phyloP scores from a whole-genome alignment of 2,888 invertebrate genomes.

The Torymus auratus region DNA sequence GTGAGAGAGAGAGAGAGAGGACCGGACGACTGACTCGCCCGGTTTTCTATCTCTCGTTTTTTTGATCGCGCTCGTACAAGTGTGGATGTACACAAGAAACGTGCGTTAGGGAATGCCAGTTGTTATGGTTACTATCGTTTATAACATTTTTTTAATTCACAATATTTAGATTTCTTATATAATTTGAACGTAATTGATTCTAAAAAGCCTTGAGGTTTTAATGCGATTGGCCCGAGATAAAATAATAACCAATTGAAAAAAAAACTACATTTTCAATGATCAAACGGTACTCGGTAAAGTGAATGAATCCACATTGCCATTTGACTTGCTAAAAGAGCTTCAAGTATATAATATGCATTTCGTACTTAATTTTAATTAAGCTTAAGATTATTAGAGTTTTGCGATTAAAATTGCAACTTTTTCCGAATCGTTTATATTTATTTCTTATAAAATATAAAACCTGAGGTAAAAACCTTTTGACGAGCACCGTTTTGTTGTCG shows the following conservation, averaged over 20 bases:
- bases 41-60: slow-evolving; percentile 23
- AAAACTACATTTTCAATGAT: slow-evolving; percentile 35
- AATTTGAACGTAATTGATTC: slow-evolving; percentile 49
- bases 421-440: slow-evolving; percentile 31
- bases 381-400: slow-evolving; percentile 33
- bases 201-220: slow-evolving; percentile 48
- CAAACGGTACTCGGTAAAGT: slow-evolving; percentile 41
- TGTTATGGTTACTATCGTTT: slow-evolving; percentile 41
- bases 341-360: slow-evolving; percentile 35
- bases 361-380: slow-evolving; percentile 33
- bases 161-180: slow-evolving; percentile 44
- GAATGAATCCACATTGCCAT: slow-evolving; percentile 39
- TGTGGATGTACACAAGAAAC: neutral
- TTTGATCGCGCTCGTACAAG: neutral
- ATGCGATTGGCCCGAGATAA: slow-evolving; percentile 17
- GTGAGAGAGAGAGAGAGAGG: neutral
- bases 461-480: slow-evolving; percentile 56
- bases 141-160: slow-evolving; percentile 47
- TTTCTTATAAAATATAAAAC: slow-evolving; percentile 45
- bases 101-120: slow-evolving; percentile 53
- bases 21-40: slow-evolving; percentile 32
- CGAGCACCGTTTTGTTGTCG: slow-evolving; percentile 55
- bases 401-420: slow-evolving; percentile 40
- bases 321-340: slow-evolving; percentile 15
- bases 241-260: slow-evolving; percentile 27